Evolutionary conservation across 1,140 invertebrate genomes (phyloP), one percentile per base, ranked within the genome.

Genomic region (Drosophila grimshawi): DNA sequence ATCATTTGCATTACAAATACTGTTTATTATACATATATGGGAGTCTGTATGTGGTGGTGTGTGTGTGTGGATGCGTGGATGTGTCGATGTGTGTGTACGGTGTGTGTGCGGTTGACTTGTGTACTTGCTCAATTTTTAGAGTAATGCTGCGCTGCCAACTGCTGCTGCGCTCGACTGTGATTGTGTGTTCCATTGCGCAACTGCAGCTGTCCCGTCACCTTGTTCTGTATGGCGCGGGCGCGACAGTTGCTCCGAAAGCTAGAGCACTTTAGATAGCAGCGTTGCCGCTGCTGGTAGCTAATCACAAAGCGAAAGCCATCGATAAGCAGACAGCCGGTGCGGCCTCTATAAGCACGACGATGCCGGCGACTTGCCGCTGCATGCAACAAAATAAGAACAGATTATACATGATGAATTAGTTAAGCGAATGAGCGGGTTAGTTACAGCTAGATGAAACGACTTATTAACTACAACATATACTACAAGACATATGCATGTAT

Each of bases 251-350:
- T 72, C 3, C 92, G 81, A 52, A 92, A 92, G 43, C 76, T 76
- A 3, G 90, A 75, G 51, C 92, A 92, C 75, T 92, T 92, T 0
- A 92, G 57, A 51, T 92, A 92, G 52, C 75, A 82, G 5, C 81
- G 88, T 5, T 78, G 48, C n/a, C 60, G 46, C 11, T 79, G 69
- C 69, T 91, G 88, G 7, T 80, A 91, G 27, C 88, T 81, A 37
- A 91, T 80, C 33, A 92, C 91, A 52, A 92, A 92, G 10, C 90
- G 89, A 52, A 59, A 79, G 10, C 75, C 82, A 57, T 85, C 80
- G 48, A 88, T 89, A 0, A 85, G 45, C 27, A 65, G 41, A 32
- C 59, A 19, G 7, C 65, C 67, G 6, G 57, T 35, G 43, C 55
- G 41, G 0, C 30, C n/a, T 27, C 10, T 55, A n/a, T 49, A 57